phyloP scores from a whole-genome alignment of 1,140 invertebrate genomes.

The Eciton burchellii region DNA sequence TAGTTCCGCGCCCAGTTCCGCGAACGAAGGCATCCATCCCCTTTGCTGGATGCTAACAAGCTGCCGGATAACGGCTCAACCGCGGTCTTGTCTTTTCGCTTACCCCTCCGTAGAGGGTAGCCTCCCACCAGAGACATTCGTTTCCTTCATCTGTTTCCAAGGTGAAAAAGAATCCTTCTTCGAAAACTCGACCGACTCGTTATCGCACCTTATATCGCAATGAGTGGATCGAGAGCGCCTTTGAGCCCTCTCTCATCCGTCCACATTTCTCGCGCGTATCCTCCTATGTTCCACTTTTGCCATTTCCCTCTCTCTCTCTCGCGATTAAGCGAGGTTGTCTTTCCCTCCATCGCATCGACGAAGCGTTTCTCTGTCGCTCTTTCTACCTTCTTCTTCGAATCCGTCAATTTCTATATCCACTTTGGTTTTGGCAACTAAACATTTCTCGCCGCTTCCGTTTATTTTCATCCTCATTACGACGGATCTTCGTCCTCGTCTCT shows the following conservation, averaged over 20 bases:
- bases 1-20: constrained; percentile 81
- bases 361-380: background rate
- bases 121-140: constrained; percentile 29
- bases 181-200: constrained; percentile 38
- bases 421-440: no score
- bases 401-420: background rate
- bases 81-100: constrained; percentile 51
- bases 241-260: constrained; percentile 22
- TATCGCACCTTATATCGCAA: constrained; percentile 19
- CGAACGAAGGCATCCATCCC: constrained; percentile 75
- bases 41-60: constrained; percentile 58
- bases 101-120: constrained; percentile 71
- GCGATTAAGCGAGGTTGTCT: background rate
- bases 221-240: no score
- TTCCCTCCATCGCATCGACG: background rate
- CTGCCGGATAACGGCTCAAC: constrained; percentile 60
- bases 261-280: constrained; percentile 11
- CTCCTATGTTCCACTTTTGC: background rate
- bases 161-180: constrained; percentile 33
- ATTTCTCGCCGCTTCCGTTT: constrained; percentile 39
- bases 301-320: constrained; percentile 7
- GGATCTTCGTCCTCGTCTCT: constrained; percentile 47
- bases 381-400: background rate
- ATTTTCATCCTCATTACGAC: constrained; percentile 64
- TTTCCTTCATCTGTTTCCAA: constrained; percentile 69